Evolutionary conservation across 1,140 invertebrate species (phyloP), one percentile per base, ranked within the genome.

Genomic region (Drosophila nannoptera): DNA sequence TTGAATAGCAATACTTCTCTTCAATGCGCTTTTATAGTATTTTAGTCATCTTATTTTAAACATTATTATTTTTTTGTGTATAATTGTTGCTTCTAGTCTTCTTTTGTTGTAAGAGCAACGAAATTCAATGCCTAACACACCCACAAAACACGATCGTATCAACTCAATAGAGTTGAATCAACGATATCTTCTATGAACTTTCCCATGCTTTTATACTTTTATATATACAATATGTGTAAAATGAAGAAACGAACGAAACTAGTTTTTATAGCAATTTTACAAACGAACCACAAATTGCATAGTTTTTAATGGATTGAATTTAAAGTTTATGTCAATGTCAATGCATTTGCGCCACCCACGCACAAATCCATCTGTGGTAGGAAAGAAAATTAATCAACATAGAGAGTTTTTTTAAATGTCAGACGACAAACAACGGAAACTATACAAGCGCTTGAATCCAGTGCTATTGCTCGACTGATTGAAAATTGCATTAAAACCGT

Each of bases 21-120:
- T 75, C 66, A 83, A 83, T 86, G 77, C 74, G 83, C 77, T 87
- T 82, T 86, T 88, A 75, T 87, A 87, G 77, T 72, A 81, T 82
- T 88, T 87, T 87, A 83, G 76, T 87, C 80, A 83, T 81, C 78
- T 80, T 87, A 87, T 87, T 83, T 78, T 78, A 87, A 86, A 82
- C 68, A 82, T 77, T 87, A 86, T 86, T 87, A 75, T 77, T 81
- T 87, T 22, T 87, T 87, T 87, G 81, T 86, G 81, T 86, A 86
- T 86, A 86, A 78, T 86, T 87, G 87, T 88, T 89, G 87, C 87
- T 89, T 89, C 87, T 89, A 89, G 87, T 89, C 87, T 89, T 89
- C 87, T 89, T 77, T 87, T 87, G 77, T 87, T 87, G 87, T 88
- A 87, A 83, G 87, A 89, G 87, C 87, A 89, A 89, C 87, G 82